A percentile compares a stretch with the other conserved stretches of the same genome.
Evolutionary conservation across 2,888 invertebrate species (phyloP).

Genomic region (Hanleya hanleyi): DNA sequence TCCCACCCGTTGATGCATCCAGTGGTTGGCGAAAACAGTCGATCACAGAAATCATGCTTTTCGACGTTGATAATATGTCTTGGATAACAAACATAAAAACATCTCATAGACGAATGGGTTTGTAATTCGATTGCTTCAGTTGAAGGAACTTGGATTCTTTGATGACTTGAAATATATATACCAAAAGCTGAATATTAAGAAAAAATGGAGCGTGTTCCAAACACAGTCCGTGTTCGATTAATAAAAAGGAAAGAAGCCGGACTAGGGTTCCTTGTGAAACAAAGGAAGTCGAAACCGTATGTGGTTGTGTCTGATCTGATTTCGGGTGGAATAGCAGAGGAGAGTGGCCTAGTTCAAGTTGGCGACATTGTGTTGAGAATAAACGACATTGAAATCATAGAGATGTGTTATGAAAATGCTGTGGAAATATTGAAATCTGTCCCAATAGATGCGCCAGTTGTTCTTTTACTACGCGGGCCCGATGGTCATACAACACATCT

Average conservation of each 20-base stretch:
- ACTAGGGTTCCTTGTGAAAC: conserved; percentile 66
- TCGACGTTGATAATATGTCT: too few relatives aligned
- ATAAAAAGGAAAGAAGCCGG: conserved; percentile 59
- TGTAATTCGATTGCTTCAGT: too few relatives aligned
- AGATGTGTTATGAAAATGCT: conserved; percentile 62
- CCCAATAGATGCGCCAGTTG: conserved; percentile 53
- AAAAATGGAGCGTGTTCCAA: conserved; percentile 28
- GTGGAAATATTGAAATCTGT: conserved; percentile 57
- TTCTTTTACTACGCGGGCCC: conserved; percentile 61
- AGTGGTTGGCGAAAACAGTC: too few relatives aligned
- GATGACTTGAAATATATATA: too few relatives aligned
- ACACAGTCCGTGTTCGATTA: conserved; percentile 64
- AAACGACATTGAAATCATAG: conserved; percentile 62
- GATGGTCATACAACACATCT: conserved; percentile 65
- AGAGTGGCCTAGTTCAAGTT: conserved; percentile 64
- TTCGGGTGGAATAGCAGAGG: conserved; percentile 65
- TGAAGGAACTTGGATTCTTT: too few relatives aligned
- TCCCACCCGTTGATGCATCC: too few relatives aligned
- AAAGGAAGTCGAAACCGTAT: conserved; percentile 54
- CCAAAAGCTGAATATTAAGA: not conserved
- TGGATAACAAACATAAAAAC: too few relatives aligned
- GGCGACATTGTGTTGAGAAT: conserved; percentile 69
- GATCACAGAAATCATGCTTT: too few relatives aligned
- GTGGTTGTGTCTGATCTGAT: conserved; percentile 64
- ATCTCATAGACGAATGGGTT: too few relatives aligned